Percentiles rank a stretch among this genome's conserved stretches.
These are phyloP conservation scores for Cactoblastis cactorum DNA, from an alignment of 2,888 invertebrate species.

Conservation along the genomic window DNA sequence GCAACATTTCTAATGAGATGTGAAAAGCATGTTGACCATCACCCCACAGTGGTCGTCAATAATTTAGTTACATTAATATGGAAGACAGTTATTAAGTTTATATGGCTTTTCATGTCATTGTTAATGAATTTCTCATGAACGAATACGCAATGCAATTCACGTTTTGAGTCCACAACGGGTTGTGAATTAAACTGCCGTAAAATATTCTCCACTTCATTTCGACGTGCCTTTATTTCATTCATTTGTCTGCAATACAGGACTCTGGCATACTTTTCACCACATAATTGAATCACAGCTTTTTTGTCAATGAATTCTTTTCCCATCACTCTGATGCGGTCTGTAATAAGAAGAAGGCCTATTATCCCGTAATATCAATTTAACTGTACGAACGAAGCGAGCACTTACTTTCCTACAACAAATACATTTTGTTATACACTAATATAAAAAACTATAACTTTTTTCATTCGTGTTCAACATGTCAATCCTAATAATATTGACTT, in stretches of 20 bases:
- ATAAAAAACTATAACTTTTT: no score
- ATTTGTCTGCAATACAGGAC: slow-evolving; percentile 29
- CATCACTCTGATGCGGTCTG: background rate
- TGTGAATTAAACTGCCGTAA: slow-evolving; percentile 55
- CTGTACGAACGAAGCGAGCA: no score
- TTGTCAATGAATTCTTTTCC: slow-evolving; percentile 4
- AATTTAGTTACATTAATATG: no score
- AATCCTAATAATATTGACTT: no score
- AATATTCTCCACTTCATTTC: slow-evolving; percentile 46
- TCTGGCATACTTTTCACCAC: slow-evolving; percentile 6
- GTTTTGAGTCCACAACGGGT: slow-evolving; percentile 33
- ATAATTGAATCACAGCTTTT: slow-evolving; percentile 8
- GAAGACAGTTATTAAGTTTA: background rate
- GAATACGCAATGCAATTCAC: slow-evolving; percentile 11
- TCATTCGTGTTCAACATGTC: no score
- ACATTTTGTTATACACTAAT: no score
- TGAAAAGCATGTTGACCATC: no score
- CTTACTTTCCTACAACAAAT: no score
- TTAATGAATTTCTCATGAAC: slow-evolving; percentile 1
- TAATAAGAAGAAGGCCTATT: background rate
- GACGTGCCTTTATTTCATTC: slow-evolving; percentile 36
- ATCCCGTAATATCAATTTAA: background rate
- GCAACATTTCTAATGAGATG: no score
- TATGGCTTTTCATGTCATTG: no score
- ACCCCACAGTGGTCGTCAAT: no score